Percentiles rank a stretch among this genome's conserved stretches.
Conservation (phyloP, 2,888 invertebrate genomes). For the Drosophila sordidapex region DNA sequence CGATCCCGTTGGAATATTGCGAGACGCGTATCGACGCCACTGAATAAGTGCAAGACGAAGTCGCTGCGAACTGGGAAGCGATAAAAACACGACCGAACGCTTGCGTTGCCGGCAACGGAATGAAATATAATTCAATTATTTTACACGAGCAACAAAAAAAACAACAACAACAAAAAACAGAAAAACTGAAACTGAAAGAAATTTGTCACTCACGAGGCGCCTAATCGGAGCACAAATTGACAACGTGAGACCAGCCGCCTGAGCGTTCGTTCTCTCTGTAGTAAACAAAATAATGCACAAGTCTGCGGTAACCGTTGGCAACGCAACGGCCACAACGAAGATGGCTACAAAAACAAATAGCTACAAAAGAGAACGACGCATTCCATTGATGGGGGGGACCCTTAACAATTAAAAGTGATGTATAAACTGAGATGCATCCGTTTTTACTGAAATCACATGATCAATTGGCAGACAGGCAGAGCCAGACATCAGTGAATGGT, state of each 20-base stretch:
- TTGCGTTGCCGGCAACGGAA: constrained; percentile 76
- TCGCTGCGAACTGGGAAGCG: not conserved
- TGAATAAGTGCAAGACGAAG: constrained; percentile 31
- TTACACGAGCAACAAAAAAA: constrained; percentile 51
- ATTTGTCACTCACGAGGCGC: constrained; percentile 56
- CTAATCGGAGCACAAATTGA: constrained; percentile 34
- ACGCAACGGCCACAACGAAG: constrained; percentile 51
- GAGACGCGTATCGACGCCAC: constrained; percentile 38
- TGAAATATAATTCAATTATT: constrained; percentile 80
- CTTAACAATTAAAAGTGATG: constrained; percentile 7
- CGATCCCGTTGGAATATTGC: constrained; percentile 35
- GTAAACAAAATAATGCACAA: constrained; percentile 63
- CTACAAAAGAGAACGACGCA: constrained; percentile 16
- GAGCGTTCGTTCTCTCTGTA: constrained; percentile 44
- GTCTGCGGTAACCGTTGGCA: constrained; percentile 57
- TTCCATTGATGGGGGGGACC: not conserved
- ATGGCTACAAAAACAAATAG: constrained; percentile 55
- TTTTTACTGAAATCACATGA: constrained; percentile 53
- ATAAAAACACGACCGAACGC: constrained; percentile 66
- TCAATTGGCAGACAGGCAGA: constrained; percentile 22
- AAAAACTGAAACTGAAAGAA: constrained; percentile 9
- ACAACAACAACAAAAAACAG: not conserved
- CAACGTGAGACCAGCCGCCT: constrained; percentile 11
- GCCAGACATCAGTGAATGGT: constrained; percentile 29
- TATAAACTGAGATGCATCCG: constrained; percentile 13